Evolutionary conservation across 2,113 vertebrate species (phyloP).

Genomic region (Phycodurus eques): DNA sequence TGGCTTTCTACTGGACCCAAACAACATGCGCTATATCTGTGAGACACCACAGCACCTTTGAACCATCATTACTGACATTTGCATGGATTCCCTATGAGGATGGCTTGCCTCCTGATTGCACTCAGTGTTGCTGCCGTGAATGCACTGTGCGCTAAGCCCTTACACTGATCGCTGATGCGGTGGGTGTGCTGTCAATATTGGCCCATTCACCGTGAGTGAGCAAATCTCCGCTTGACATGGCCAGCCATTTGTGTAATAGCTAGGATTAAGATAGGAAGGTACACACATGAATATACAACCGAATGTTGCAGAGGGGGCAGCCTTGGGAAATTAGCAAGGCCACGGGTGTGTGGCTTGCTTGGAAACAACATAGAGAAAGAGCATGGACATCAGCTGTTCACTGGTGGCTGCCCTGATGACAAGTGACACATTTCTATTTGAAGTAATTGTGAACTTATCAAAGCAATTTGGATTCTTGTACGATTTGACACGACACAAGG

Average conservation of each 20-base stretch:
- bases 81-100: slow-evolving; percentile 51
- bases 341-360: slow-evolving; percentile 30
- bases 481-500: slow-evolving; percentile 4
- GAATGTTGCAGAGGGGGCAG: slow-evolving; percentile 26
- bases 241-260: slow-evolving; percentile 72
- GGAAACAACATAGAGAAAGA: slow-evolving; percentile 43
- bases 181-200: slow-evolving; percentile 70
- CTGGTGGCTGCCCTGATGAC: slow-evolving; percentile 37
- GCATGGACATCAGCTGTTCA: slow-evolving; percentile 52
- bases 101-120: slow-evolving; percentile 51
- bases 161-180: slow-evolving; percentile 64
- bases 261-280: slow-evolving; percentile 73
- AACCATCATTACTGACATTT: slow-evolving; percentile 40
- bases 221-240: slow-evolving; percentile 69
- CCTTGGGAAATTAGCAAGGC: slow-evolving; percentile 45
- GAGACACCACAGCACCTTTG: slow-evolving; percentile 8
- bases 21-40: background rate
- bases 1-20: background rate
- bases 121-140: slow-evolving; percentile 35
- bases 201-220: slow-evolving; percentile 68
- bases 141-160: slow-evolving; percentile 48
- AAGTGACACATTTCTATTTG: slow-evolving; percentile 27
- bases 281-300: slow-evolving; percentile 74
- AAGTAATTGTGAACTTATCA: slow-evolving; percentile 27
- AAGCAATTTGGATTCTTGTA: slow-evolving; percentile 34